phyloP scores from a whole-genome alignment of 2,888 invertebrate genomes.

The Orthonevra nobilis region DNA sequence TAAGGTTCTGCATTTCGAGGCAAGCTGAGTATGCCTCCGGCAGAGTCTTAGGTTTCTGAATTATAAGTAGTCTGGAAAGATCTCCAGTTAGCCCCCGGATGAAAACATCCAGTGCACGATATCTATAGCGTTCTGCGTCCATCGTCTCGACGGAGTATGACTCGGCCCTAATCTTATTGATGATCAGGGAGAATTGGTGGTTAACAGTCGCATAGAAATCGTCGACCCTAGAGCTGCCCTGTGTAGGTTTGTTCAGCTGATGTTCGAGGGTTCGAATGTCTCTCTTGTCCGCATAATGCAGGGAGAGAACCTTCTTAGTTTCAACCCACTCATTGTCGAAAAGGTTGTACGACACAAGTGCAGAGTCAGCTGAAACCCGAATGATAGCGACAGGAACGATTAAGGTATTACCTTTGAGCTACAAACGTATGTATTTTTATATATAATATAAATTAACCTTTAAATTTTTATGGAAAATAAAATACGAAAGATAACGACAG shows the following conservation, averaged over 20 bases:
- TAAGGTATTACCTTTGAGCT: neutral
- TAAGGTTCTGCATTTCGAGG: conserved; percentile 48
- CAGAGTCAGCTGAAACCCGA: neutral
- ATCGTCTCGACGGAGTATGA: conserved; percentile 58
- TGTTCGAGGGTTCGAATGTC: neutral
- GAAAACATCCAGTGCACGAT: conserved; percentile 69
- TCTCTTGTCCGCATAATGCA: too few species aligned
- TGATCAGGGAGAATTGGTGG: conserved; percentile 56
- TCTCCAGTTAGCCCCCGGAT: conserved; percentile 35
- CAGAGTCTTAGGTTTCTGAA: conserved; percentile 37
- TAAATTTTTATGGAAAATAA: too few species aligned
- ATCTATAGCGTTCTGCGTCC: conserved; percentile 51
- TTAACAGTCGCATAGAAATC: conserved; percentile 65
- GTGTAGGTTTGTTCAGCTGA: conserved; percentile 44
- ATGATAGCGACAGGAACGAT: conserved; percentile 44
- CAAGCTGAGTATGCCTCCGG: conserved; percentile 54
- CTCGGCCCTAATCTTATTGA: conserved; percentile 68
- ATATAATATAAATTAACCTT: too few species aligned
- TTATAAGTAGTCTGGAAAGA: conserved; percentile 26
- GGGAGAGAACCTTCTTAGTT: conserved; percentile 63
- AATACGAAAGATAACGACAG: too few species aligned
- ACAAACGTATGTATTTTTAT: too few species aligned
- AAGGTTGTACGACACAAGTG: conserved; percentile 41
- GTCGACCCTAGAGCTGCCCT: conserved; percentile 39
- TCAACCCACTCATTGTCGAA: conserved; percentile 50